A percentile compares a stretch with the other conserved stretches of the same genome.
Conservation (phyloP, 2,888 invertebrate species). For the Drosophila incognita region DNA sequence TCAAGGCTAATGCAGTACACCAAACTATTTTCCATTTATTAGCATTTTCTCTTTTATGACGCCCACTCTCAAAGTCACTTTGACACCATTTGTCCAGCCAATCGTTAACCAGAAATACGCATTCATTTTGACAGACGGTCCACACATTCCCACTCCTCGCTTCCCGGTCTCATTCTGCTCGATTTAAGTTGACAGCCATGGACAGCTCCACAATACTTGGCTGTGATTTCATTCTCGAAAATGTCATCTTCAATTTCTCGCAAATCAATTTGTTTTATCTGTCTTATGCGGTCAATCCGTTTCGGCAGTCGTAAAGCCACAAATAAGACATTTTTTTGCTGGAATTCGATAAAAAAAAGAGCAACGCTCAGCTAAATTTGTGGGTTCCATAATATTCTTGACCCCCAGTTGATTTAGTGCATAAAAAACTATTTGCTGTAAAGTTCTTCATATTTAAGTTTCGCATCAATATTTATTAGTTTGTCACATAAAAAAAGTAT, state of each 20-base stretch:
- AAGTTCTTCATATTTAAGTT: background rate
- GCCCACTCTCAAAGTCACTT: constrained; percentile 18
- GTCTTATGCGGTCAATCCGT: constrained; percentile 40
- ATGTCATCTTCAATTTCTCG: constrained; percentile 49
- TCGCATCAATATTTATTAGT: background rate
- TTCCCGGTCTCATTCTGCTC: background rate
- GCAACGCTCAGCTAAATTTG: background rate
- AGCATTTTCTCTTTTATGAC: constrained; percentile 25
- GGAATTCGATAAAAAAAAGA: constrained; percentile 11
- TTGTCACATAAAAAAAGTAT: background rate
- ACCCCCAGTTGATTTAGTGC: background rate
- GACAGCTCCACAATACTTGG: background rate
- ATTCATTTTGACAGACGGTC: constrained; percentile 32
- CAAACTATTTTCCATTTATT: constrained; percentile 40
- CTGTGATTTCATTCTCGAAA: constrained; percentile 6
- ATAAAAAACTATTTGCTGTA: background rate
- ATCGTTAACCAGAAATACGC: constrained; percentile 30
- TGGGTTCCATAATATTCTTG: background rate
- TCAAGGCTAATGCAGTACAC: constrained; percentile 59
- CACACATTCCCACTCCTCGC: background rate
- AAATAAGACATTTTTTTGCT: constrained; percentile 24
- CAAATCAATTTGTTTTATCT: constrained; percentile 41
- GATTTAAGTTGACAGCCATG: constrained; percentile 24
- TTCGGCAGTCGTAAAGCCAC: constrained; percentile 43
- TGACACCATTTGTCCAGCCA: constrained; percentile 55